A percentile compares a stretch with the other conserved stretches of the same genome.
Evolutionary conservation across 2,113 vertebrate genomes (phyloP).

Genomic region (Bufo gargarizans): DNA sequence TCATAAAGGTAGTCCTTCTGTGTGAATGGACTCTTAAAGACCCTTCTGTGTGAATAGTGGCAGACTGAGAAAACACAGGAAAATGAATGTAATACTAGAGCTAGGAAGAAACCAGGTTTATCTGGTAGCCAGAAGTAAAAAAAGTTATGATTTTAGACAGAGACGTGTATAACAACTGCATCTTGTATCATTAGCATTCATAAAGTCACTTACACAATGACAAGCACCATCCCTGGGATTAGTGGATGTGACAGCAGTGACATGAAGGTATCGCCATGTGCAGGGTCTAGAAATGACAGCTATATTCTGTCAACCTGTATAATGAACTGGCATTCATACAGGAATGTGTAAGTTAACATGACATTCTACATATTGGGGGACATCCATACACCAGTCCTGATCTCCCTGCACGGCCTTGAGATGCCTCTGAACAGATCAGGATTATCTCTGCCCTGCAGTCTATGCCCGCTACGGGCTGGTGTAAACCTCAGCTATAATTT

Average conservation of each 20-base stretch:
- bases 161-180: not conserved
- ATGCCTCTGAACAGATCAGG: too few relatives aligned
- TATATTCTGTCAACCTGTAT: not conserved
- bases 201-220: not conserved
- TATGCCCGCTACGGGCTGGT: too few relatives aligned
- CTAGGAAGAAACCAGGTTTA: not conserved
- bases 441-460: too few relatives aligned
- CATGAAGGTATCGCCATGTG: not conserved
- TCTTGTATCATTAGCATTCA: not conserved
- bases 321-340: not conserved
- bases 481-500: too few relatives aligned
- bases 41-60: too few relatives aligned
- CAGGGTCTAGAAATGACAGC: conserved; percentile 15
- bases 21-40: too few relatives aligned
- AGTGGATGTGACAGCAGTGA: conserved; percentile 31
- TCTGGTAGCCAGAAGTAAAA: not conserved
- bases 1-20: too few relatives aligned
- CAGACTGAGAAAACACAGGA: not conserved
- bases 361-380: too few relatives aligned
- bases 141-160: too few relatives aligned
- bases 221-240: not conserved
- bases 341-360: too few relatives aligned
- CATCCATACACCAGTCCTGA: too few relatives aligned
- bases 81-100: not conserved
- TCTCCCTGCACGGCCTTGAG: too few relatives aligned